These are phyloP conservation scores for Hypothenemus hampei DNA, from an alignment of 1,140 invertebrate genomes.

Conservation along the genomic window DNA sequence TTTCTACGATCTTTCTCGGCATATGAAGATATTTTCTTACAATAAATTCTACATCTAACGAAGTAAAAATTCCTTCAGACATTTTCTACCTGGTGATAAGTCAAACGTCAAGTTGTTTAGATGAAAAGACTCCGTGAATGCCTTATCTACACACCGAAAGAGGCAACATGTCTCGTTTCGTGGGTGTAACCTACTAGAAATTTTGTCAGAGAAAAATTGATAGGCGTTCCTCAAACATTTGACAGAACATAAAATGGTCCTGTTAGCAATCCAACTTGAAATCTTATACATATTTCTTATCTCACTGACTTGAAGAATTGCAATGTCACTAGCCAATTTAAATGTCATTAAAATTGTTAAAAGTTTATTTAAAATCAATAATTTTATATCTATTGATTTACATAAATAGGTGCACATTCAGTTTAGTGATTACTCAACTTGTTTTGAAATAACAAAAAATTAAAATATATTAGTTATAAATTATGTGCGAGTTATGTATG, in stretches of 20 bases:
- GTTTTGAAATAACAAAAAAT: no score
- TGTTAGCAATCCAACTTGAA: conserved; percentile 8
- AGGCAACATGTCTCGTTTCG: conserved; percentile 14
- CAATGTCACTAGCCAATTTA: not conserved
- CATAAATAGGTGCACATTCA: no score
- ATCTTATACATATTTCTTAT: conserved; percentile 16
- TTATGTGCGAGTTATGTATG: not conserved
- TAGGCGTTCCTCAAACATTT: conserved; percentile 22
- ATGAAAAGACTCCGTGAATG: conserved; percentile 2
- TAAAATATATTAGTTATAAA: conserved; percentile 6
- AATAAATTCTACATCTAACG: not conserved
- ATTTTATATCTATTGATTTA: no score
- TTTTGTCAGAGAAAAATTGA: conserved; percentile 27
- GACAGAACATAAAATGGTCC: conserved; percentile 13
- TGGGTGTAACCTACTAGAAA: conserved; percentile 20
- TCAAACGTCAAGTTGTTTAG: conserved; percentile 23
- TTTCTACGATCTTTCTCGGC: conserved; percentile 13
- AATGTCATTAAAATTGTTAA: no score
- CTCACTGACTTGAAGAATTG: not conserved
- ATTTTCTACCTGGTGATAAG: conserved; percentile 18
- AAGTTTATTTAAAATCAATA: no score
- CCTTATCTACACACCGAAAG: conserved; percentile 14
- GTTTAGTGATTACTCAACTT: no score
- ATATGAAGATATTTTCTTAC: not conserved
- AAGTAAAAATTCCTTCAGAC: conserved; percentile 5